These are phyloP conservation scores for Muscina levida DNA, from an alignment of 2,888 invertebrate species.

Conservation along the genomic window DNA sequence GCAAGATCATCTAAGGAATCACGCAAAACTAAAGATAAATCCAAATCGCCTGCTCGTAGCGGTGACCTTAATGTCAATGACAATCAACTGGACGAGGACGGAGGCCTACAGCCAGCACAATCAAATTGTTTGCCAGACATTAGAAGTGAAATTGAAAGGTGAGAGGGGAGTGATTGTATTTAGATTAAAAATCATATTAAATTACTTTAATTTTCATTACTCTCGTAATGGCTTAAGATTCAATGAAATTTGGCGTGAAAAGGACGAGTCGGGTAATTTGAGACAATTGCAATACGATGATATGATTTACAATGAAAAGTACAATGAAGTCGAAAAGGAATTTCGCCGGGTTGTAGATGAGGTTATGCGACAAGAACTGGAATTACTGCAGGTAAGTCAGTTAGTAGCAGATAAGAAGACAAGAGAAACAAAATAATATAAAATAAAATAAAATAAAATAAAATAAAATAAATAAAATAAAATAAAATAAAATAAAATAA, in stretches of 20 bases:
- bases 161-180: no score
- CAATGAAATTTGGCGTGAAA: conserved; percentile 91
- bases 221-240: no score
- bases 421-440: no score
- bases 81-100: conserved; percentile 81
- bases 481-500: no score
- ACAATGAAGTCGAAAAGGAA: conserved; percentile 90
- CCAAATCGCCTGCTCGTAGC: conserved; percentile 81
- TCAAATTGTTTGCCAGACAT: conserved; percentile 88
- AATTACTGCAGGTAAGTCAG: conserved; percentile 82
- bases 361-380: conserved; percentile 86
- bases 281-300: conserved; percentile 89
- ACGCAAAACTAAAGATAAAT: conserved; percentile 88
- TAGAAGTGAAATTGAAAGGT: conserved; percentile 87
- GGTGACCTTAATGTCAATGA: conserved; percentile 83
- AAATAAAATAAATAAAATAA: no score
- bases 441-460: no score
- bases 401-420: no score
- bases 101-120: conserved; percentile 83
- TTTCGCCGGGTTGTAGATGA: conserved; percentile 91
- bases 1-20: conserved; percentile 89
- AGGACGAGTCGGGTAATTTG: conserved; percentile 87
- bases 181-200: no score
- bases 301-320: conserved; percentile 92
- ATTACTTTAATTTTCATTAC: no score